Percentiles rank a stretch among this genome's conserved stretches.
These are phyloP conservation scores for Rousettus leschenaultii DNA, from an alignment of 2,113 vertebrate genomes.

Conservation along the genomic window DNA sequence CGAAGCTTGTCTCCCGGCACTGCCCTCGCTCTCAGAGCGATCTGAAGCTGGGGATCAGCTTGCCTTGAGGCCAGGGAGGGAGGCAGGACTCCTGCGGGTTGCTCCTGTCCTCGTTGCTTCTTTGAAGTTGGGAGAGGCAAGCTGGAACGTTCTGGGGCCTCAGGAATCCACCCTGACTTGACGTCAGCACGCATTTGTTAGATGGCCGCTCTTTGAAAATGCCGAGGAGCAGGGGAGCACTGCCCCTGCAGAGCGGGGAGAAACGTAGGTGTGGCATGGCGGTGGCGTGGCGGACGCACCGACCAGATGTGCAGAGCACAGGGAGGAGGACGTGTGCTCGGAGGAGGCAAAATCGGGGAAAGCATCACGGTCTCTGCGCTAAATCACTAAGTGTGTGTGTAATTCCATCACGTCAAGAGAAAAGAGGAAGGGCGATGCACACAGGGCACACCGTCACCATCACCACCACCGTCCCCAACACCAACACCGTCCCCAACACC, in stretches of 20 bases:
- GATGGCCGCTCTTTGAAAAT: neutral
- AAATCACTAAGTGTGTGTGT: neutral
- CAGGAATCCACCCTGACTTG: neutral
- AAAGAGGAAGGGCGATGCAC: neutral
- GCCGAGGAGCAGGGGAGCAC: accelerated
- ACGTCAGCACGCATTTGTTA: neutral
- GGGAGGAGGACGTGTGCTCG: neutral
- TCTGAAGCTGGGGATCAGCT: neutral
- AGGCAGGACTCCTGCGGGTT: neutral
- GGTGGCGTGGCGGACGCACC: neutral
- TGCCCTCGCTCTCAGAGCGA: neutral
- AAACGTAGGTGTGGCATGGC: neutral
- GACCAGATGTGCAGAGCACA: neutral
- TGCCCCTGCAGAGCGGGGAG: neutral
- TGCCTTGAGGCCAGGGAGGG: neutral
- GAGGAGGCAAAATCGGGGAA: neutral
- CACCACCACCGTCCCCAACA: no score
- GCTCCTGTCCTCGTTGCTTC: neutral
- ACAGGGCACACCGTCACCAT: neutral
- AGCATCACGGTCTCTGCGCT: neutral
- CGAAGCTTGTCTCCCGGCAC: neutral
- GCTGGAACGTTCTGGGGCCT: neutral
- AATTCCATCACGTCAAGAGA: neutral
- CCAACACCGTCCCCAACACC: no score
- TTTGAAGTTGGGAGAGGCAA: neutral